These are phyloP conservation scores for Pecten maximus DNA, from an alignment of 2,888 invertebrate species.

Conservation along the genomic window DNA sequence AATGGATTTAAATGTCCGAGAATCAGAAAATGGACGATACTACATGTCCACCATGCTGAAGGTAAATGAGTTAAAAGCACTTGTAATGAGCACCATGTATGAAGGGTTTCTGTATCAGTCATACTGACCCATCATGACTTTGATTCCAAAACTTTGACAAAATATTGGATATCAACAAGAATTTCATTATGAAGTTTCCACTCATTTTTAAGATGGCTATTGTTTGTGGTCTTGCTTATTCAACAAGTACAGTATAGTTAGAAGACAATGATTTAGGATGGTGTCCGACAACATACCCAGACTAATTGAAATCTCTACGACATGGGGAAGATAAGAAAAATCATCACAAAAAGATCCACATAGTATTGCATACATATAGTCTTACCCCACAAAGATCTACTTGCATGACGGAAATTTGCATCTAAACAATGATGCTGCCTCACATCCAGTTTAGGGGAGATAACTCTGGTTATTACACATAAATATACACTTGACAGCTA, in stretches of 20 bases:
- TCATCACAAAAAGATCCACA: not conserved
- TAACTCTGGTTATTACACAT: not conserved
- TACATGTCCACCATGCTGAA: not conserved
- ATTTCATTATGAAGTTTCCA: slow-evolving; percentile 2
- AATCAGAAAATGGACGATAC: not conserved
- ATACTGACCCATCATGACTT: not conserved
- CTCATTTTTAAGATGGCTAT: not conserved
- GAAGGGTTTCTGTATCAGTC: not conserved
- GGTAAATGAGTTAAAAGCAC: not conserved
- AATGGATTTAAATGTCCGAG: not conserved
- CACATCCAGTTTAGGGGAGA: not conserved
- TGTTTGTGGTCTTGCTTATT: not conserved
- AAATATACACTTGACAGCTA: not conserved
- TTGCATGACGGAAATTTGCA: slow-evolving; percentile 1
- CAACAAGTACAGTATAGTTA: not conserved
- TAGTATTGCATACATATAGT: not conserved
- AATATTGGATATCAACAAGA: not conserved
- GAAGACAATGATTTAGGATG: not conserved
- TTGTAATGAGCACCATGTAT: not conserved
- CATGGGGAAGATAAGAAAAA: not conserved
- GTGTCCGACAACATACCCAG: not conserved
- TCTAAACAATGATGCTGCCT: not conserved
- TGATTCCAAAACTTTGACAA: not conserved
- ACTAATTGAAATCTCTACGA: not conserved
- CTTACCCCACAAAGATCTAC: not conserved